These are phyloP conservation scores for Tromatobia lineatoria DNA, from an alignment of 2,888 invertebrate species.

Conservation along the genomic window DNA sequence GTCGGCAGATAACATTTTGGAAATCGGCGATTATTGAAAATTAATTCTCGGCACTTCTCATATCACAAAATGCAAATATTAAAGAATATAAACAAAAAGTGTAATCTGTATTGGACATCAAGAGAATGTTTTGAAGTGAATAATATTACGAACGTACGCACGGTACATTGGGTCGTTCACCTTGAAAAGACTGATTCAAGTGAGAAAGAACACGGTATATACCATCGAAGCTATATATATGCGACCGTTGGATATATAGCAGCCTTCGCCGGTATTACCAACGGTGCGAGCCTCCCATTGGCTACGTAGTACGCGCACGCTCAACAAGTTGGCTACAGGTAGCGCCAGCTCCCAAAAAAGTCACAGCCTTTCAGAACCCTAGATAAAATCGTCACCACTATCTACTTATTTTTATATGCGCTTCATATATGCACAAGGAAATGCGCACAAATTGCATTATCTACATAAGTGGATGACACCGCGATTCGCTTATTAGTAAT, in stretches of 20 bases:
- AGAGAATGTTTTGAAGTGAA: too few species aligned
- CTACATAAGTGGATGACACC: background rate
- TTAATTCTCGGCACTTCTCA: too few species aligned
- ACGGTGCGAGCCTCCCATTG: background rate
- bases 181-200: too few species aligned
- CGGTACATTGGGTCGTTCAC: too few species aligned
- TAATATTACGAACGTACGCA: too few species aligned
- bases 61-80: too few species aligned
- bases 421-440: background rate
- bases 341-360: background rate
- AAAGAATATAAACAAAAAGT: too few species aligned
- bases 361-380: background rate
- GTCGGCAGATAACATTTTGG: too few species aligned
- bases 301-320: background rate
- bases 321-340: constrained; percentile 3
- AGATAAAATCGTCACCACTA: background rate
- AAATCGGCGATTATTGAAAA: too few species aligned
- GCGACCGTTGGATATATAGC: constrained; percentile 23
- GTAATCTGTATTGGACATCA: too few species aligned
- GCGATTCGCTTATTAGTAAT: background rate
- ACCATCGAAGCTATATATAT: background rate
- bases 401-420: background rate
- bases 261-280: constrained; percentile 2
- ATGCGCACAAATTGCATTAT: background rate
- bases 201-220: background rate